phyloP scores from a whole-genome alignment of 2,888 invertebrate genomes.

The Chrysopilus asiliformis region DNA sequence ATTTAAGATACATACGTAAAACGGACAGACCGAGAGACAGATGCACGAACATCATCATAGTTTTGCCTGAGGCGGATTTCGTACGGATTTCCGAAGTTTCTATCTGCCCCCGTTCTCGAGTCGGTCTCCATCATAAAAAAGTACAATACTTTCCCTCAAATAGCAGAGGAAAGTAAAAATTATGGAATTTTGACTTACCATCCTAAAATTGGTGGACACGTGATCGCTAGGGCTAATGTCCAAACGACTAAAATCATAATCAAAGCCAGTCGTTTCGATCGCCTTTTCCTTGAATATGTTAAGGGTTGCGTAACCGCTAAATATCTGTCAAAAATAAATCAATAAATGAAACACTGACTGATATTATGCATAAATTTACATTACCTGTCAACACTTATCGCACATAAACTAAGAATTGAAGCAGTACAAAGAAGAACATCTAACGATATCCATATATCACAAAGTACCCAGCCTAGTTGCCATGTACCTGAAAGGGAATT shows the following conservation, averaged over 20 bases:
- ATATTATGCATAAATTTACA: constrained; percentile 19
- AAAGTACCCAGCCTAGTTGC: constrained; percentile 79
- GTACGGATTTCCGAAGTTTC: too few relatives aligned
- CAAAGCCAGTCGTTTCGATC: constrained; percentile 71
- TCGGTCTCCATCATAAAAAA: too few relatives aligned
- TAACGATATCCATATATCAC: constrained; percentile 84
- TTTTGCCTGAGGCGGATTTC: too few relatives aligned
- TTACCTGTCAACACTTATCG: constrained; percentile 75
- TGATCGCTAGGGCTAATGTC: constrained; percentile 79
- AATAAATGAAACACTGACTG: constrained; percentile 17
- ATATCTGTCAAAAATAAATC: constrained; percentile 42
- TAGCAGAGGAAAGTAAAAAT: too few relatives aligned
- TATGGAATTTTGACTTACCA: too few relatives aligned
- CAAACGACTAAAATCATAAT: constrained; percentile 87
- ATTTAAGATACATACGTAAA: too few relatives aligned
- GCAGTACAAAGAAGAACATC: constrained; percentile 91
- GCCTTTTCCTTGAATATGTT: constrained; percentile 77
- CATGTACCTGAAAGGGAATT: constrained; percentile 62
- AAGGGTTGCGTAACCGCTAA: constrained; percentile 88
- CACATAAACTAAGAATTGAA: constrained; percentile 84
- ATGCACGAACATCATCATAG: too few relatives aligned
- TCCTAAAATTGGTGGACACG: constrained; percentile 86
- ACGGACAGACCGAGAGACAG: too few relatives aligned
- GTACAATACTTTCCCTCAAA: too few relatives aligned
- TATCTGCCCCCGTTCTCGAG: too few relatives aligned